phyloP scores from a whole-genome alignment of 2,797 vertebrate species.

The Paedocypris micromegethes region DNA sequence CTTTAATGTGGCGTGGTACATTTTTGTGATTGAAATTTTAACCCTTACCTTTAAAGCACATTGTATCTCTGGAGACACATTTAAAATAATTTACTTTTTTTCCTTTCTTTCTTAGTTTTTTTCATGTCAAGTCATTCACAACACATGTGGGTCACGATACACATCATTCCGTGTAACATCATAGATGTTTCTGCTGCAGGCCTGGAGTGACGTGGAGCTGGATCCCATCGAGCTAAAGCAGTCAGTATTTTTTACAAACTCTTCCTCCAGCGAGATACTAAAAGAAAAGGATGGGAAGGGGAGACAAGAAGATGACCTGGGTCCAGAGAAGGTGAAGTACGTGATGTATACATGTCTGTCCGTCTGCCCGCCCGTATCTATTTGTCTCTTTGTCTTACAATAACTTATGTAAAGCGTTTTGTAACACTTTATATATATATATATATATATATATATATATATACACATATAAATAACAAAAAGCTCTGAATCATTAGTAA shows the following conservation, averaged over 20 bases:
- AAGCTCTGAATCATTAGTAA: too few species aligned
- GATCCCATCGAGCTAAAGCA: constrained; percentile 52
- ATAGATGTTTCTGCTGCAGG: constrained; percentile 45
- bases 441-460: too few species aligned
- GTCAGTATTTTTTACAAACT: constrained; percentile 42
- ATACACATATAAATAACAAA: too few species aligned
- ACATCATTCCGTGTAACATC: neutral
- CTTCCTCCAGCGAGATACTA: constrained; percentile 48
- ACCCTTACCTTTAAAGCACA: too few species aligned
- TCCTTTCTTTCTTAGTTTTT: too few species aligned
- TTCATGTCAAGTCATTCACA: neutral
- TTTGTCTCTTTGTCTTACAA: too few species aligned
- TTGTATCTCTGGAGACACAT: too few species aligned
- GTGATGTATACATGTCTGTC: constrained; percentile 7
- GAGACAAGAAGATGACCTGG: neutral
- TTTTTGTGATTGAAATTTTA: too few species aligned
- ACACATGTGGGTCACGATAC: neutral
- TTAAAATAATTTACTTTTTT: too few species aligned
- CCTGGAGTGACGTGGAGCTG: constrained; percentile 69
- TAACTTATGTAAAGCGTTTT: neutral
- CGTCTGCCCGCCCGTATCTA: too few species aligned
- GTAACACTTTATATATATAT: too few species aligned
- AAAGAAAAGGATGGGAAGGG: constrained; percentile 47
- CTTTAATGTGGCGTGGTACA: too few species aligned
- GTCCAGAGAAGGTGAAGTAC: constrained; percentile 55